Evolutionary conservation across 2,113 vertebrate species (phyloP).

Genomic region (Casuarius casuarius): DNA sequence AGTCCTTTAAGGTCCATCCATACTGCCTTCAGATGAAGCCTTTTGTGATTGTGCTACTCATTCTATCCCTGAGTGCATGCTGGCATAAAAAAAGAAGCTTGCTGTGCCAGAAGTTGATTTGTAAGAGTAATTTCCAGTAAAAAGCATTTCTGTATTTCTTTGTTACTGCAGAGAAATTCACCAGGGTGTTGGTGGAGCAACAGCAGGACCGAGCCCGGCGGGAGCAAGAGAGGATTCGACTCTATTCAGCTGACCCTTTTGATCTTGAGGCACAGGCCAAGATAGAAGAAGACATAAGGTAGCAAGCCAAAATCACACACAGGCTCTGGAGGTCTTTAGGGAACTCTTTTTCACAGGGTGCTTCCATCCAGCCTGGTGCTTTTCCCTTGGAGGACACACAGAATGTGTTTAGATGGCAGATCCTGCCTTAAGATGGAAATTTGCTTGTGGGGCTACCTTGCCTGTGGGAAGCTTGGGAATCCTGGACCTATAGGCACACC

Average conservation of each 20-base stretch:
- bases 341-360: neutral
- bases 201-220: slow-evolving; percentile 93
- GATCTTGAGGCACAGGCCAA: slow-evolving; percentile 99
- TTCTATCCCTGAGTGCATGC: neutral
- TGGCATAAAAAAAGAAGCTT: neutral
- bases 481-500: rapidly evolving
- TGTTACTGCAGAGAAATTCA: slow-evolving; percentile 88
- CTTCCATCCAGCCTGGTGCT: neutral
- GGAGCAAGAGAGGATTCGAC: slow-evolving; percentile 94
- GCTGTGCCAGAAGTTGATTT: slow-evolving; percentile 20
- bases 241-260: slow-evolving; percentile 95
- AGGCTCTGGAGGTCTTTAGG: neutral
- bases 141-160: slow-evolving; percentile 6
- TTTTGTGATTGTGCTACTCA: neutral
- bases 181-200: slow-evolving; percentile 92
- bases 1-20: neutral
- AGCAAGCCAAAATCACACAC: neutral
- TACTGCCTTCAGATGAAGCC: neutral
- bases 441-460: neutral
- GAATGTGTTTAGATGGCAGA: neutral
- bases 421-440: neutral
- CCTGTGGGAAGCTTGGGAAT: neutral
- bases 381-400: neutral
- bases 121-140: slow-evolving; percentile 22
- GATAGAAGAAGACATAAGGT: slow-evolving; percentile 99